Conservation (phyloP, 2,797 vertebrate species). For the Hippocampus kuda region DNA sequence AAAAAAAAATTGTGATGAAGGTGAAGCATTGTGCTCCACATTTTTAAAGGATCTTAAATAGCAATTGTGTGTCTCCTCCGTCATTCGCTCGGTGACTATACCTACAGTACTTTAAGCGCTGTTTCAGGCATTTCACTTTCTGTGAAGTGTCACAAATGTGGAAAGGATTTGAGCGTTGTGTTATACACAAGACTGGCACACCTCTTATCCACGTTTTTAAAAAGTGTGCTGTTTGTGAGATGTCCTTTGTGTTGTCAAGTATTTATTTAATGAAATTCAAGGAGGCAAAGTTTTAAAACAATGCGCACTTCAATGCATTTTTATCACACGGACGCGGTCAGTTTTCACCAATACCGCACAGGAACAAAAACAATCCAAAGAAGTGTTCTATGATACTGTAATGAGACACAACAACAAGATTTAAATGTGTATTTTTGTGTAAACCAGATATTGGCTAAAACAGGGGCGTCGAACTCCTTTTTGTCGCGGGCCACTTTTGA, state of each 20-base stretch:
- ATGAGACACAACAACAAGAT: not conserved
- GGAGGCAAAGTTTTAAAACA: too few species aligned
- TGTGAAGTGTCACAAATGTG: not conserved
- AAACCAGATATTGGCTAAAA: not conserved
- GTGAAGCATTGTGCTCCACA: not conserved
- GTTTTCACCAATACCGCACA: too few species aligned
- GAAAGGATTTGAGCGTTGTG: not conserved
- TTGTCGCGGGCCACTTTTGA: too few species aligned
- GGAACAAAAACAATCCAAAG: too few species aligned
- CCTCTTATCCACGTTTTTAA: too few species aligned
- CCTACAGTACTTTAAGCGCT: too few species aligned
- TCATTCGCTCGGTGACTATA: not conserved
- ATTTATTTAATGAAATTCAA: too few species aligned
- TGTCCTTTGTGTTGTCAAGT: too few species aligned
- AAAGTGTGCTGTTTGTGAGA: too few species aligned
- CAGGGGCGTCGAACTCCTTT: not conserved
- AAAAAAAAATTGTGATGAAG: not conserved
- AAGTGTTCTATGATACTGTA: not conserved
- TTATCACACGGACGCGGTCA: too few species aligned
- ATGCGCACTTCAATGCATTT: too few species aligned
- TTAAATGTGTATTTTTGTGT: not conserved
- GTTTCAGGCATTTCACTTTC: not conserved
- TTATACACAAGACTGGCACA: not conserved
- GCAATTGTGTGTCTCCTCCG: not conserved
- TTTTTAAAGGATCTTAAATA: not conserved